Evolutionary conservation across 2,888 invertebrate genomes (phyloP).

Genomic region (Parnassius mnemosyne): DNA sequence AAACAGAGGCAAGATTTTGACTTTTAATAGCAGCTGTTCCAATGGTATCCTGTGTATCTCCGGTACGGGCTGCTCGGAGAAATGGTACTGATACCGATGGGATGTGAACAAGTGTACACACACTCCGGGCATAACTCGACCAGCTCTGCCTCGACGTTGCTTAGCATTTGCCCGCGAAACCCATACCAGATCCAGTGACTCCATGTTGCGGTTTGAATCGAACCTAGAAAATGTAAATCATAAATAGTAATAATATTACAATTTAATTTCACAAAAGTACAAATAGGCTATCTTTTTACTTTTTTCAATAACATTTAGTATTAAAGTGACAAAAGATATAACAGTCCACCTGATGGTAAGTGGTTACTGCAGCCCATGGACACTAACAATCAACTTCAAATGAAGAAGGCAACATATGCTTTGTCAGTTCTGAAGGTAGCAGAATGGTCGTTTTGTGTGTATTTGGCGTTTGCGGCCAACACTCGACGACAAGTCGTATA

Average conservation of each 20-base stretch:
- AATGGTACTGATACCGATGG: slow-evolving; percentile 83
- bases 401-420: too few species aligned
- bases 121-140: slow-evolving; percentile 93
- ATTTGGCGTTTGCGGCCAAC: too few species aligned
- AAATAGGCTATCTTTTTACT: too few species aligned
- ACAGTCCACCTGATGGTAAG: too few species aligned
- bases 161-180: slow-evolving; percentile 94
- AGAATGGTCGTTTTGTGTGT: too few species aligned
- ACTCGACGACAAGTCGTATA: too few species aligned
- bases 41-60: slow-evolving; percentile 95
- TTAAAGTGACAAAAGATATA: too few species aligned
- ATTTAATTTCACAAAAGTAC: too few species aligned
- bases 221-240: slow-evolving; percentile 67
- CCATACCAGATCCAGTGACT: slow-evolving; percentile 92
- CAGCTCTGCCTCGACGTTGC: slow-evolving; percentile 94
- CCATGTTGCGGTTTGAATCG: slow-evolving; percentile 92
- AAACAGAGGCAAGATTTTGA: slow-evolving; percentile 84
- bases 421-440: too few species aligned
- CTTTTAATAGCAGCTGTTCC: slow-evolving; percentile 88
- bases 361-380: too few species aligned
- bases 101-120: slow-evolving; percentile 93
- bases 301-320: too few species aligned
- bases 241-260: not conserved
- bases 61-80: slow-evolving; percentile 88
- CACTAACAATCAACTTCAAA: too few species aligned